phyloP scores from a whole-genome alignment of 2,113 vertebrate species.

The Abramis brama region DNA sequence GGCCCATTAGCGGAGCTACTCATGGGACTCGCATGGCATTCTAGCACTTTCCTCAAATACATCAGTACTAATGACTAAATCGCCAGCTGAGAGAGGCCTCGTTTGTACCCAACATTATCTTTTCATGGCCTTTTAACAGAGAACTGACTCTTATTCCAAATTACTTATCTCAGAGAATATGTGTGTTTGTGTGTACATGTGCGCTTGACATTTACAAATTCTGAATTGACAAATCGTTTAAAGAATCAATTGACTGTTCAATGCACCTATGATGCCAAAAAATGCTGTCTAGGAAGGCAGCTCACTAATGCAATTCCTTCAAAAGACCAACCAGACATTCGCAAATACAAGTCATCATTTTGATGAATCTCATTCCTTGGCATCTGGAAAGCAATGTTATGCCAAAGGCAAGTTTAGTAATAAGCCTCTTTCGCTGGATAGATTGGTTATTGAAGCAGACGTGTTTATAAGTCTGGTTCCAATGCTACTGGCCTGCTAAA shows the following conservation, averaged over 20 bases:
- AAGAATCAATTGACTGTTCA: not conserved
- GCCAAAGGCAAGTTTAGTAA: slow-evolving; percentile 13
- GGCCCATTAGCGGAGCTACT: slow-evolving; percentile 69
- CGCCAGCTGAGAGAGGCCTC: slow-evolving; percentile 55
- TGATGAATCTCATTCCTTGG: not conserved
- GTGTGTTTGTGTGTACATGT: not conserved
- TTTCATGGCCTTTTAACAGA: slow-evolving; percentile 51
- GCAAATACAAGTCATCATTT: not conserved
- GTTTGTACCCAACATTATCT: slow-evolving; percentile 52
- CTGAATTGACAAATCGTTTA: not conserved
- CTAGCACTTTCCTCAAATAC: slow-evolving; percentile 67
- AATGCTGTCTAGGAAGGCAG: not conserved
- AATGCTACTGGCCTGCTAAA: slow-evolving; percentile 59
- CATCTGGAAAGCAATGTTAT: not conserved
- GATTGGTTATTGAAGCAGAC: slow-evolving; percentile 60
- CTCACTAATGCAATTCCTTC: not conserved
- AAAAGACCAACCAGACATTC: not conserved
- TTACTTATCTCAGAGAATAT: not conserved
- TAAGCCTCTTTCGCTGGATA: slow-evolving; percentile 26
- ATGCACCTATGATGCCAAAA: not conserved
- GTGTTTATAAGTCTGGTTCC: slow-evolving; percentile 68
- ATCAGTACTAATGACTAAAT: slow-evolving; percentile 67
- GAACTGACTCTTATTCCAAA: slow-evolving; percentile 38
- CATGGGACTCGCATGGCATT: slow-evolving; percentile 65
- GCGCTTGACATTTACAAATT: not conserved